Base-by-base conservation (phyloP, 2,113 vertebrate genomes). In the Castor canadensis region DNA sequence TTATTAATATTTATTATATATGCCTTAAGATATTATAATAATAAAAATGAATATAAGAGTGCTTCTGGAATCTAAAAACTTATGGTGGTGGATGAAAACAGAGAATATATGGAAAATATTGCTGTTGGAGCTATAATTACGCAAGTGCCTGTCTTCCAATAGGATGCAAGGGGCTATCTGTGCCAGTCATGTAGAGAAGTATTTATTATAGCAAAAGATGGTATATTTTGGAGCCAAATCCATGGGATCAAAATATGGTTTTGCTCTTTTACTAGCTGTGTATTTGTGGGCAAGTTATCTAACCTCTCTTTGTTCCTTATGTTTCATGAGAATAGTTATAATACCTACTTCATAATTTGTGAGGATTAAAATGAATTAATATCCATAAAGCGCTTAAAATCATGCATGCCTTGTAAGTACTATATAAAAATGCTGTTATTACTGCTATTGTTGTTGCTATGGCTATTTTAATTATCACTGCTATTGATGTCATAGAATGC, bases 341-440 rank as follows among this genome's bases (percentile, higher is more conserved):
- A 8, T 19, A 19, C 35, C 5, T 90, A 54, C 10, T 6, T 88
- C 24, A 91, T 19, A 58, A 30, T 1, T 38, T 67, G 7, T 94
- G 64, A 88, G 13, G 10, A 66, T 91, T 85, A 88, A 64, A 97
- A 75, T 80, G 32, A 62, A 9, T 26, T 95, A 77, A 43, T 81
- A 81, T 85, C 9, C 72, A 64, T 11, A 81, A 94, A 81, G 60
- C 76, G 26, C 15, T 75, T 76, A 26, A 12, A 77, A 35, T 32
- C 80, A 30, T 49, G 0, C 32, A 52, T 79, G 58, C 38, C 43
- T 79, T 66, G 56, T 28, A 67, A 91, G 32, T 73, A 87, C 49
- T 90, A 16, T 0, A 1, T 49, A 43, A 71, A n/a, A 49, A 32
- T 91, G 64, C 72, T 88, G 24, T 90, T 71, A 71, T 26, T 90